A percentile compares a stretch with the other conserved stretches of the same genome.
These are phyloP conservation scores for Gouania willdenowi DNA, from an alignment of 2,797 vertebrate species.

Conservation along the genomic window DNA sequence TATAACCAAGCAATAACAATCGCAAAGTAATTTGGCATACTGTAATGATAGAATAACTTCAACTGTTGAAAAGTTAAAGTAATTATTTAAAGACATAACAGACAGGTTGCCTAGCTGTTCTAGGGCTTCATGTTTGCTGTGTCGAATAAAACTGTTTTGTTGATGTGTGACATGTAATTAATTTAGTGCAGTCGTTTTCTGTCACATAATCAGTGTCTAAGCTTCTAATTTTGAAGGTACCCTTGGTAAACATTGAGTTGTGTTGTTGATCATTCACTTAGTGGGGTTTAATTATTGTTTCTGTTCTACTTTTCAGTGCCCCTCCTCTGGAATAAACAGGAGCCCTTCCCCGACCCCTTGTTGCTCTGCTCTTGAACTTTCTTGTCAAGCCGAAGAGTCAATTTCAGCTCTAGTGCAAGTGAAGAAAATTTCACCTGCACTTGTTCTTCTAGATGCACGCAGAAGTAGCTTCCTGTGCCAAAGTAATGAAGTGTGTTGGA, in stretches of 20 bases:
- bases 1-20: too few relatives aligned
- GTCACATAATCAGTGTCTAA: too few relatives aligned
- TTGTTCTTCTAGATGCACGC: conserved; percentile 2
- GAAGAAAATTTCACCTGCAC: conserved; percentile 8
- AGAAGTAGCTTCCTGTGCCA: conserved; percentile 38
- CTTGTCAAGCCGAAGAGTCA: conserved; percentile 34
- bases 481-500: conserved; percentile 59
- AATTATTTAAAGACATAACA: too few relatives aligned
- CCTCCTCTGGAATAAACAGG: conserved; percentile 12
- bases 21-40: too few relatives aligned
- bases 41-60: too few relatives aligned
- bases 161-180: too few relatives aligned
- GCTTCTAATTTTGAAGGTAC: too few relatives aligned
- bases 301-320: conserved; percentile 28
- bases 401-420: conserved; percentile 3
- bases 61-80: too few relatives aligned
- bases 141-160: too few relatives aligned
- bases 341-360: conserved; percentile 25
- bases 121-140: too few relatives aligned
- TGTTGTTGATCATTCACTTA: background rate
- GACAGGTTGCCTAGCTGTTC: too few relatives aligned
- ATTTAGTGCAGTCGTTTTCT: too few relatives aligned
- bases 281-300: background rate
- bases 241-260: background rate
- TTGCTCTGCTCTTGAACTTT: conserved; percentile 16